phyloP scores from a whole-genome alignment of 2,797 vertebrate species.

The Bufotes viridis region DNA sequence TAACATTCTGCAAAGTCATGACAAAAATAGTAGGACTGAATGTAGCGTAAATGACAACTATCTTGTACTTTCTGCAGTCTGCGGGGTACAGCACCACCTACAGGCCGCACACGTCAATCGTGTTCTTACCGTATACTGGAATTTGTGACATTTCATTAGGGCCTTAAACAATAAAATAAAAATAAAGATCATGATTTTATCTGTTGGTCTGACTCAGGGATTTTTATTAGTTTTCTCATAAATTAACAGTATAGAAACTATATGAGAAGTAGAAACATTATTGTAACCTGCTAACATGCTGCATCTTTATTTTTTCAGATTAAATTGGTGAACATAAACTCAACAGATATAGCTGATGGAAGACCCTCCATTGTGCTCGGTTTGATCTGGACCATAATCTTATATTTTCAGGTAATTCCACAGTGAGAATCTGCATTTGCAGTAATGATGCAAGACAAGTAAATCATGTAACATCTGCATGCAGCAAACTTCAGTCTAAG shows the following conservation, averaged over 20 bases:
- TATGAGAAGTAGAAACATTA: background rate
- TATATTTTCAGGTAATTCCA: constrained; percentile 93
- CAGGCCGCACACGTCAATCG: background rate
- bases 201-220: background rate
- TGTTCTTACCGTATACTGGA: too few species aligned
- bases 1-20: too few species aligned
- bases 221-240: background rate
- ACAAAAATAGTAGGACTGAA: too few species aligned
- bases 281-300: background rate
- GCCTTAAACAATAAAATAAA: background rate
- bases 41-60: background rate
- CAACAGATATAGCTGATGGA: constrained; percentile 96
- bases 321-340: constrained; percentile 98
- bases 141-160: background rate
- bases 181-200: background rate
- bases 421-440: background rate
- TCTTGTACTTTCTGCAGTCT: background rate
- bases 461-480: background rate
- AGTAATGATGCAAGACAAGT: background rate
- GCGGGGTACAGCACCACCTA: background rate
- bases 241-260: background rate
- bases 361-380: constrained; percentile 94
- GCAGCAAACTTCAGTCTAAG: background rate
- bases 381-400: constrained; percentile 95
- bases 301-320: constrained; percentile 77